Percentiles rank a stretch among this genome's conserved stretches.
phyloP scores from a whole-genome alignment of 1,140 invertebrate species.

The Sinonovacula constricta region DNA sequence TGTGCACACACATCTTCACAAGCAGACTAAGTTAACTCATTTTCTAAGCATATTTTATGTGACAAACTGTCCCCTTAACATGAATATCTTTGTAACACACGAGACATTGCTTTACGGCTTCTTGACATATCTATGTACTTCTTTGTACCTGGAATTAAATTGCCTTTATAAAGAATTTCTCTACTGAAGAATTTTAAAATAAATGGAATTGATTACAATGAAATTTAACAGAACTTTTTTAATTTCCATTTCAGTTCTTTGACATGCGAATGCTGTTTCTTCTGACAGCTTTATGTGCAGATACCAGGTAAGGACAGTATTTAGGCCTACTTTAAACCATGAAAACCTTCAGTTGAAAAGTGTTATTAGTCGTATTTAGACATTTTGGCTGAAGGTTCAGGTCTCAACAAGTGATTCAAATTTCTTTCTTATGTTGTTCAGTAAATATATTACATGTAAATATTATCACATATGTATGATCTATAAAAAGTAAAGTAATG shows the following conservation, averaged over 20 bases:
- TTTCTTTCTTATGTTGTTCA: too few species aligned
- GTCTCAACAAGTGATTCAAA: too few species aligned
- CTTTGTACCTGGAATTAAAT: background rate
- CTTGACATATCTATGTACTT: background rate
- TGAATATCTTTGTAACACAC: background rate
- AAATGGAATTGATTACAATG: background rate
- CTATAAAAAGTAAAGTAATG: too few species aligned
- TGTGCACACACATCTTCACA: too few species aligned
- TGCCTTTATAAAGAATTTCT: background rate
- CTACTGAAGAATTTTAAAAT: background rate
- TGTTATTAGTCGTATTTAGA: too few species aligned
- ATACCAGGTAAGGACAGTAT: conserved; percentile 80
- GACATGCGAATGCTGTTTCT: conserved; percentile 94
- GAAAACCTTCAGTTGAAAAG: too few species aligned
- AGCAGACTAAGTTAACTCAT: too few species aligned
- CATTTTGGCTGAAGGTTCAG: too few species aligned
- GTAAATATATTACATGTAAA: too few species aligned
- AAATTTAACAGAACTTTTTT: conserved; percentile 24
- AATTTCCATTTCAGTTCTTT: conserved; percentile 82
- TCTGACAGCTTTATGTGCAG: conserved; percentile 88
- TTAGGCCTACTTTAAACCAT: too few species aligned
- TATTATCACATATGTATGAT: too few species aligned
- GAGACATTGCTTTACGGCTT: background rate
- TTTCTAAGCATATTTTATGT: too few species aligned
- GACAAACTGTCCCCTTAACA: background rate